Conservation (phyloP, 1,140 invertebrate species). For the Pogonognathellus flavescens region DNA sequence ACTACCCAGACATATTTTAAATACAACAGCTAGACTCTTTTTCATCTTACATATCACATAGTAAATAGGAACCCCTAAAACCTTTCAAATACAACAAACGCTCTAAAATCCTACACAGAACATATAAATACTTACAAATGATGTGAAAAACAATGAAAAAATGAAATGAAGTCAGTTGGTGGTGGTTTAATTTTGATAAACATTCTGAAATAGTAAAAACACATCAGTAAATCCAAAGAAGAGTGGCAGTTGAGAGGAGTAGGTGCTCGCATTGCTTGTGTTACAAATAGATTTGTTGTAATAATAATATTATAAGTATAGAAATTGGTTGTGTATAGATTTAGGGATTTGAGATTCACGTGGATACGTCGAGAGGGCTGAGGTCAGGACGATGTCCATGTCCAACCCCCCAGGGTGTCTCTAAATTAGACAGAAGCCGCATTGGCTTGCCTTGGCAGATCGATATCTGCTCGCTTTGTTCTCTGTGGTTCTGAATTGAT, state of each 20-base stretch:
- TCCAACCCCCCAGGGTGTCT: constrained; percentile 51
- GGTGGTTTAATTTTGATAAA: constrained; percentile 3
- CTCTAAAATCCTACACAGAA: not conserved
- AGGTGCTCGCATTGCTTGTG: not conserved
- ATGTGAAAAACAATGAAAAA: not conserved
- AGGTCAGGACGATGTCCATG: constrained; percentile 44
- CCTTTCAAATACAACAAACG: not conserved
- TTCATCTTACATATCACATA: not conserved
- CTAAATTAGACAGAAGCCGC: constrained; percentile 53
- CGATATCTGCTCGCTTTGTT: constrained; percentile 49
- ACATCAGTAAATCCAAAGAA: not conserved
- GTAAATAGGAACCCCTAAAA: too few relatives aligned
- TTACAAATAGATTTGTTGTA: not conserved
- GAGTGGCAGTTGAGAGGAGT: not conserved
- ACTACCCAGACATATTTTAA: too few relatives aligned
- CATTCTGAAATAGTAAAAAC: not conserved
- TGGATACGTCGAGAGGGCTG: not conserved
- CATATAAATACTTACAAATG: not conserved
- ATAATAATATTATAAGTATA: not conserved
- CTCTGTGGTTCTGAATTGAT: constrained; percentile 32
- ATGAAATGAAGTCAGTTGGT: constrained; percentile 4
- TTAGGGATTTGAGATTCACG: not conserved
- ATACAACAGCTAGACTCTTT: too few relatives aligned
- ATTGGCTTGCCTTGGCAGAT: constrained; percentile 52
- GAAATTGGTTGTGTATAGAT: not conserved